phyloP scores from a whole-genome alignment of 2,113 vertebrate genomes.

The Apistogramma diplotaenia region DNA sequence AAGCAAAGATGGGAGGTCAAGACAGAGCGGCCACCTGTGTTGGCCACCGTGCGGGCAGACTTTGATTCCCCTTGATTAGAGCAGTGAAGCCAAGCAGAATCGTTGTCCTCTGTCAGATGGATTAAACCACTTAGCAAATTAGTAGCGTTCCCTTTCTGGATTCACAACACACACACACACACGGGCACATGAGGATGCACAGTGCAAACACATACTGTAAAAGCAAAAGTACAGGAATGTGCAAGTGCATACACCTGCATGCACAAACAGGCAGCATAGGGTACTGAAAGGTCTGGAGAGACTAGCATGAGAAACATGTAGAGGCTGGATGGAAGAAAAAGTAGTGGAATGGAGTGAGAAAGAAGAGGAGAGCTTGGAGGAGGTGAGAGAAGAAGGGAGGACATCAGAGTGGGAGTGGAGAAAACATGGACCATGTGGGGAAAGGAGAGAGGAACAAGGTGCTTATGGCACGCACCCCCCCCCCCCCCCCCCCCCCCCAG shows the following conservation, averaged over 20 bases:
- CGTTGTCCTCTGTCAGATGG: conserved; percentile 41
- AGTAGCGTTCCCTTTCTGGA: conserved; percentile 20
- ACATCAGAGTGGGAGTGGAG: not conserved
- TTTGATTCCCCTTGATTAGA: conserved; percentile 45
- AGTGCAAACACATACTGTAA: not conserved
- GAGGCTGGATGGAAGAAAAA: conserved; percentile 6
- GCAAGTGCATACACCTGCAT: conserved; percentile 17
- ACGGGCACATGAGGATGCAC: not conserved
- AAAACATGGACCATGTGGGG: not conserved
- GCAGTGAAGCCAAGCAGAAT: conserved; percentile 58
- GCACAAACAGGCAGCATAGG: conserved; percentile 9
- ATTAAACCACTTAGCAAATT: conserved; percentile 69
- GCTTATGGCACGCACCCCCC: conserved; percentile 18
- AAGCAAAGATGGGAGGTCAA: conserved; percentile 12
- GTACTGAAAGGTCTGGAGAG: conserved; percentile 47
- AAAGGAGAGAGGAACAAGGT: not conserved
- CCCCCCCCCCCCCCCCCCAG: too few relatives aligned
- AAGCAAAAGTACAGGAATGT: conserved; percentile 23
- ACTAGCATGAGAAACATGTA: conserved; percentile 34
- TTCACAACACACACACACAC: conserved; percentile 51
- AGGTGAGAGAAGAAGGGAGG: conserved; percentile 10
- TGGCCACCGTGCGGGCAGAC: conserved; percentile 17
- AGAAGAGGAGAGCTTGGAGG: not conserved
- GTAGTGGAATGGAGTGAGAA: conserved; percentile 16
- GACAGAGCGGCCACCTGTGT: not conserved